Conservation (phyloP, 2,888 invertebrate genomes). For the Netelia melanura region DNA sequence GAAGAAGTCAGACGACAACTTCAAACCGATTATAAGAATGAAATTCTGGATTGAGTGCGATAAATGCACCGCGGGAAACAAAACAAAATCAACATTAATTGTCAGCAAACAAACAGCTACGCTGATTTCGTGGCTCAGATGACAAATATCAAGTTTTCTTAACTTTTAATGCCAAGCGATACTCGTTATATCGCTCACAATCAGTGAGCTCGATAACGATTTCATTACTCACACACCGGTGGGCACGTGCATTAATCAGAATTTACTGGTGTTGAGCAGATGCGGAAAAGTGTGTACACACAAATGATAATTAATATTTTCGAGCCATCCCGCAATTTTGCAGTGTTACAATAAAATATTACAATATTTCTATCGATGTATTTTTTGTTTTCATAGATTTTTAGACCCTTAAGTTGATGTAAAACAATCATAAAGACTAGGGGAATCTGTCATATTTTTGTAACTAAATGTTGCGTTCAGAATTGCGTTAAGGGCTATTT, state of each 20-base stretch:
- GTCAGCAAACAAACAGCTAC: neutral
- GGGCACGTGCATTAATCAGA: neutral
- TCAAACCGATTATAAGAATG: constrained; percentile 62
- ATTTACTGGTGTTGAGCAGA: neutral
- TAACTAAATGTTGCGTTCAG: too few species aligned
- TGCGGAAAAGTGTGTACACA: neutral
- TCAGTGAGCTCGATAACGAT: neutral
- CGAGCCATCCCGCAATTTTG: neutral
- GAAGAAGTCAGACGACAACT: constrained; percentile 68
- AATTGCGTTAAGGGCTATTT: too few species aligned
- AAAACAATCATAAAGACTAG: neutral
- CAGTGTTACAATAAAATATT: neutral
- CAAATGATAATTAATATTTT: neutral
- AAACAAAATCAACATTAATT: neutral
- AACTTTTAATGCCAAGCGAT: too few species aligned
- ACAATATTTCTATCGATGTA: neutral
- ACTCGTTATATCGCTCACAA: neutral
- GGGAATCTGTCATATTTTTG: neutral
- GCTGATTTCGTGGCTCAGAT: neutral
- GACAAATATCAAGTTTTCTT: too few species aligned
- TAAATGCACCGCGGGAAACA: neutral
- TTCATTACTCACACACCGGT: neutral
- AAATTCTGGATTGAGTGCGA: constrained; percentile 45
- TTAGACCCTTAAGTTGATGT: neutral
- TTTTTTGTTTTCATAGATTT: neutral